Evolutionary conservation across 2,888 invertebrate genomes (phyloP), one percentile per base, ranked within the genome.

Genomic region (Mylabris sibirica): DNA sequence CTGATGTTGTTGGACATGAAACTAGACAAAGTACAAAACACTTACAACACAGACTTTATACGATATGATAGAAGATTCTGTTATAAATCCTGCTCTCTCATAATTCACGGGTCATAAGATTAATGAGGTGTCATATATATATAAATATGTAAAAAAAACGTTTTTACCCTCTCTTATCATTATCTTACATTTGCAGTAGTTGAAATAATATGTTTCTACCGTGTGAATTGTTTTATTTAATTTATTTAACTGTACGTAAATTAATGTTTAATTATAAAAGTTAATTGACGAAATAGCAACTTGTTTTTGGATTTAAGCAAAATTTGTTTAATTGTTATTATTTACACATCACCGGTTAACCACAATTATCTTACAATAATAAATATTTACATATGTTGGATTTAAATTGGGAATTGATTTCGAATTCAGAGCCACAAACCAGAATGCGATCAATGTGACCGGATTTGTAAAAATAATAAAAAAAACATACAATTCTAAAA

Each of bases 101-200:
- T 24, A 53, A 53, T 14, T 57, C 57, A 14, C 11, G 12, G 3
- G 8, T 24, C 57, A 26, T 24, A 57, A 57, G 57, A 57, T 57
- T 57, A 57, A 57, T 57, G 57, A 57, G 11, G 57, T 57, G 57
- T 11, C 53, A 53, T 22, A 22, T 53, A 53, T 22, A 12, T 53
- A 20, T 22, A 6, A 3, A 17, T 12, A n/a, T 44, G n/a, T 44
- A n/a, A n/a, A n/a, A n/a, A n/a, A n/a, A n/a, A n/a, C 41, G 30
- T 30, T 17, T 44, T 5, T n/a, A 6, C 2, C 14, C n/a, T 57
- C 24, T 57, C 24, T 53, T 53, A 12, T 12, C 3, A 24, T 14
- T 12, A 14, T 38, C 6, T 11, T 12, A 12, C 14, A 26, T 24
- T 26, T n/a, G 8, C 14, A n/a, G 11, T 57, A n/a, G 17, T 20